phyloP scores from a whole-genome alignment of 2,113 vertebrate species.

The Symphodus melops region DNA sequence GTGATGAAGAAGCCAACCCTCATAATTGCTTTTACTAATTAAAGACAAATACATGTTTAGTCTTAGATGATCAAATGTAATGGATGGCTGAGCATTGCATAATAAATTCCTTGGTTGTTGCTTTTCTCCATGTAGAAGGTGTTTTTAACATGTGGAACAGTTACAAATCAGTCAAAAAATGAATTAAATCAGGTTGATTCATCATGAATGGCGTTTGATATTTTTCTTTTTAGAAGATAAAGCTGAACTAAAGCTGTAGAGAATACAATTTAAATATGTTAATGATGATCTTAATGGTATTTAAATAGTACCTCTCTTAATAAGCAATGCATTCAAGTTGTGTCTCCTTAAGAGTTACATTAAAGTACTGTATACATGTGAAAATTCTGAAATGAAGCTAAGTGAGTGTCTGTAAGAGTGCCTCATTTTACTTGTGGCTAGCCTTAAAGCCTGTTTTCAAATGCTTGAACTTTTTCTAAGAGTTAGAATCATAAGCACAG shows the following conservation, averaged over 20 bases:
- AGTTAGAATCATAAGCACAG: constrained; percentile 1
- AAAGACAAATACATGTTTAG: constrained; percentile 46
- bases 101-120: constrained; percentile 29
- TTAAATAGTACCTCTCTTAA: neutral
- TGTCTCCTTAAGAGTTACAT: neutral
- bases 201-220: constrained; percentile 31
- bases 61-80: constrained; percentile 54
- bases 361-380: neutral
- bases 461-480: neutral
- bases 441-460: constrained; percentile 6
- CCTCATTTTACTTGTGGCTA: neutral
- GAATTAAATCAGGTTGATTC: constrained; percentile 7
- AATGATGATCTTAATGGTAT: constrained; percentile 3
- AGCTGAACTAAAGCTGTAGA: constrained; percentile 17
- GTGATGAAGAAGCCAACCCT: constrained; percentile 38
- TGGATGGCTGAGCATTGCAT: constrained; percentile 50
- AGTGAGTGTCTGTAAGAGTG: neutral
- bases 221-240: constrained; percentile 12
- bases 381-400: neutral
- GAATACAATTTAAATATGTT: constrained; percentile 7
- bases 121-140: constrained; percentile 39
- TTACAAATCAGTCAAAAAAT: constrained; percentile 8
- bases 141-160: constrained; percentile 52
- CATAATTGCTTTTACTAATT: constrained; percentile 61
- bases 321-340: neutral